These are phyloP conservation scores for Pycnonotus jocosus DNA, from an alignment of 2,113 vertebrate genomes.

Conservation along the genomic window DNA sequence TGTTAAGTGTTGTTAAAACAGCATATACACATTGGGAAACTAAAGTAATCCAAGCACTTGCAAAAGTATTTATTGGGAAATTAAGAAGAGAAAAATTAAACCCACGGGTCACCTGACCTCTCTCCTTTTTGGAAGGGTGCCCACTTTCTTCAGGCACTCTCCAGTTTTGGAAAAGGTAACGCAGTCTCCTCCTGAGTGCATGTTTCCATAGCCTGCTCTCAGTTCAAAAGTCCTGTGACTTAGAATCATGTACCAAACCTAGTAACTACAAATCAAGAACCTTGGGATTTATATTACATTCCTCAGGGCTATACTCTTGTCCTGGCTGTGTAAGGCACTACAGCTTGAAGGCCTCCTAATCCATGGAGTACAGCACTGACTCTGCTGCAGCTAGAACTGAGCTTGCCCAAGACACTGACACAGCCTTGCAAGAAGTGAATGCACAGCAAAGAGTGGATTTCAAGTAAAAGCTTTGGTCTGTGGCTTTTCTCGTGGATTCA, in stretches of 20 bases:
- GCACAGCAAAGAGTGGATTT: background rate
- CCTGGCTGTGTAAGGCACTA: background rate
- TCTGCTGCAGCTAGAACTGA: background rate
- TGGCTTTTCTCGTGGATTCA: background rate
- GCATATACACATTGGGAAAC: background rate
- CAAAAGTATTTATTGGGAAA: background rate
- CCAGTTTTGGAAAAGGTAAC: background rate
- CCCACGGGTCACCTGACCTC: background rate
- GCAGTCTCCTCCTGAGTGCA: background rate
- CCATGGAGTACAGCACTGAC: background rate
- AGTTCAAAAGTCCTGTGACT: background rate
- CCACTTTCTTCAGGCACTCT: background rate
- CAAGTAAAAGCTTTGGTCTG: background rate
- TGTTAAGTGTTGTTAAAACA: background rate
- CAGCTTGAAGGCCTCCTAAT: background rate
- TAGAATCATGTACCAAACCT: background rate
- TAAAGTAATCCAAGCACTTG: background rate
- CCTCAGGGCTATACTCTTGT: background rate
- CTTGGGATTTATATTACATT: background rate
- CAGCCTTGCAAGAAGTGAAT: background rate
- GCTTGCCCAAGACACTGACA: background rate
- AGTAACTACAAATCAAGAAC: background rate
- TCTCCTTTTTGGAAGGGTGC: background rate
- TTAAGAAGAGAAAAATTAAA: background rate
- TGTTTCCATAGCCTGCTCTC: rapidly evolving